Base-by-base conservation (phyloP, 2,888 invertebrate genomes). In the Stegana nigrithorax region DNA sequence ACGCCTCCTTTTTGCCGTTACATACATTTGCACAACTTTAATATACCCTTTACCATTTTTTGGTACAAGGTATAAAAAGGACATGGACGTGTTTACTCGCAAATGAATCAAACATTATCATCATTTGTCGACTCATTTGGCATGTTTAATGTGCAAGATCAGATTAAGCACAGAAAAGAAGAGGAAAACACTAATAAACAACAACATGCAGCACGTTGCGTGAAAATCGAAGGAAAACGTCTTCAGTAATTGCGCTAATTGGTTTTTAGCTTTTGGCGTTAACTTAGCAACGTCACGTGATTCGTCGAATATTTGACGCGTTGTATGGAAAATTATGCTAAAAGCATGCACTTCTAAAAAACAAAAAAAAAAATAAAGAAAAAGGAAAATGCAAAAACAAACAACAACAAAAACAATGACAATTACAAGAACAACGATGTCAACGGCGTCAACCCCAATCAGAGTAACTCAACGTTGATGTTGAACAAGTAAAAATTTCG, bases 161-260 rank as follows among this genome's bases (percentile, higher is more conserved):
- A 32, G 19, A 2, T 19, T 17, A 21, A 45, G 19, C 7, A 45
- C 5, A 25, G n/a, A 12, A 23, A 25, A 23, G 3, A 12, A 29
- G 10, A 21, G 7, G 19, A 45, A 44, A 17, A 44, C 8, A 32
- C 1, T 32, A n/a, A 3, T 2, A 44, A 44, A 4, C 19, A 21
- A 23, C 8, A 55, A 57, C 5, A 57, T 21, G 21, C n/a, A n/a
- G n/a, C n/a, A n/a, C n/a, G n/a, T n/a, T n/a, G n/a, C n/a, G n/a
- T n/a, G n/a, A n/a, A n/a, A n/a, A n/a, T n/a, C n/a, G n/a, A n/a
- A n/a, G n/a, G n/a, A n/a, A n/a, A n/a, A n/a, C n/a, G n/a, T n/a
- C n/a, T n/a, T n/a, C 32, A 62, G 71, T 78, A 76, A 74, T 74
- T 78, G 77, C 66, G 70, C 73, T 71, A 71, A 71, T 71, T 71